Evolutionary conservation across 2,888 invertebrate genomes (phyloP), one percentile per base, ranked within the genome.

Genomic region (Cosmopolites sordidus): DNA sequence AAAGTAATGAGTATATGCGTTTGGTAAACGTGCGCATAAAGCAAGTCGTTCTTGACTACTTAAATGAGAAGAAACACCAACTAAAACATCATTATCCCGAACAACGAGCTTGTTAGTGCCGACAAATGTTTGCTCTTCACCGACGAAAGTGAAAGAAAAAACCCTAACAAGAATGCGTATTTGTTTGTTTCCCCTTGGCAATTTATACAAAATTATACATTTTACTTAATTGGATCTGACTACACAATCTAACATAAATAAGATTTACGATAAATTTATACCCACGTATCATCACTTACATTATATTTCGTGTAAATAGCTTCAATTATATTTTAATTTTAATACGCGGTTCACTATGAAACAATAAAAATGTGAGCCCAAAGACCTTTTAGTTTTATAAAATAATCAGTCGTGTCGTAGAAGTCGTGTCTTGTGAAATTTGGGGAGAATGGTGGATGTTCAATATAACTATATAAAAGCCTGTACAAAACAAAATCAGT

Each of bases 31-130:
- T 33, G 33, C 33, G n/a, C 33, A 30, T 44, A 33, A 16, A 16
- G 5, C 17, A n/a, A 17, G 15, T 14, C 18, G 22, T 45, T 14
- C 18, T n/a, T 5, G 18, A 33, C 16, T 16, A 37, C 33, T 45
- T 37, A 11, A 30, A 38, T 22, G 37, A 45, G 17, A 37, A 17
- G 16, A 46, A 39, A 46, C 46, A 39, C 46, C 39, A 18, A 18
- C 46, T 46, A 22, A 33, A 42, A 42, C 37, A 42, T 41, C 48
- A 27, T 48, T 48, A 48, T 33, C 17, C 11, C 15, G 42, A 43
- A 48, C 48, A 33, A 17, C 33, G 18, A 33, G 30, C 48, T 48
- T 42, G 48, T 48, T 48, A 48, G 43, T 43, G 33, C 33, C 33
- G 33, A 11, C 33, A 11, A 12, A 33, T 11, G 33, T 33, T 33